Base-by-base conservation (phyloP, 1,140 invertebrate species). In the Bombyx mandarina region DNA sequence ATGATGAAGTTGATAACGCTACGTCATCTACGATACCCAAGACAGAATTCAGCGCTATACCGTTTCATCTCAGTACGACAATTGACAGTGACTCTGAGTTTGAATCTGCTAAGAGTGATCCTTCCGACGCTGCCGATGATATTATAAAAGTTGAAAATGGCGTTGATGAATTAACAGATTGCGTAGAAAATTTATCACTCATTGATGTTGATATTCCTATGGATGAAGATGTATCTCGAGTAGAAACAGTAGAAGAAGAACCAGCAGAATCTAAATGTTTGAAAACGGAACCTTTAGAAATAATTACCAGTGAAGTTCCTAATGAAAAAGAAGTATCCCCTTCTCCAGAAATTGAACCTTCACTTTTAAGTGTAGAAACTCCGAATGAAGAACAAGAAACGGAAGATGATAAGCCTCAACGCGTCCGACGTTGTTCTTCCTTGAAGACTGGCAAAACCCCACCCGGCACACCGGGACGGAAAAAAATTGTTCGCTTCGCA, bases 401-500 rank as follows among this genome's bases (percentile, higher is more conserved):
- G 35, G 83, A 86, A 67, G 88, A 88, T 65, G 89, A 90, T 48
- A 75, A 88, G 60, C 91, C 91, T 1, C 92, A 91, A 44, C 82
- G 93, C 53, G 90, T 96, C 6, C 88, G 93, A 44, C 89, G 96
- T 54, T 95, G 93, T 75, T 96, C 96, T 0, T 98, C 96, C 0
- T 80, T 98, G 10, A 98, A 97, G 88, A 94, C 93, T 0, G 94
- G 95, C 0, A 98, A 98, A 87, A 97, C 96, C 0, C 96, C 96
- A 22, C 96, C 96, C 0, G 94, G 94, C 2, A 96, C 95, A 8
- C 95, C 95, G 0, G 92, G 93, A 3, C 89, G 94, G 1, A 98
- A 98, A 81, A 99, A 98, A 85, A 97, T 97, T 45, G 97, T 98
- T 1, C 90, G 97, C 12, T 99, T 99, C 81, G 97, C 97, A 0